A percentile compares a stretch with the other conserved stretches of the same genome.
These are phyloP conservation scores for Acleris literana DNA, from an alignment of 2,888 invertebrate genomes.

Conservation along the genomic window DNA sequence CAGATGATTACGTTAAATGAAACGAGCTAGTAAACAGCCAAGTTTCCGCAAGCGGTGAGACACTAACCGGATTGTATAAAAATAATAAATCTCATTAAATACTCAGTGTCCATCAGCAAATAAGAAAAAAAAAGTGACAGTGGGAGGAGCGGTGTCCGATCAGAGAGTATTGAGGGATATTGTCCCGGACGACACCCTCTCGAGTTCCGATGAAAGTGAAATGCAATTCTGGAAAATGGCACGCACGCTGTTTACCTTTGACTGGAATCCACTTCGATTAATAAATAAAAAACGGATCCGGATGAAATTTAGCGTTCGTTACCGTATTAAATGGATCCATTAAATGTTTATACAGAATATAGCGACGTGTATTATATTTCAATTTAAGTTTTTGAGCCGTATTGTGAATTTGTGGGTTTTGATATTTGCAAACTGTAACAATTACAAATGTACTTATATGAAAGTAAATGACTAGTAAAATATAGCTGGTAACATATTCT, in stretches of 20 bases:
- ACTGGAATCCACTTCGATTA: constrained; percentile 15
- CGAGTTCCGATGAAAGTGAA: constrained; percentile 22
- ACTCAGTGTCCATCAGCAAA: constrained; percentile 17
- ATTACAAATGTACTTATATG: too few relatives aligned
- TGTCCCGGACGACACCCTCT: not conserved
- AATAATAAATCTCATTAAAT: too few relatives aligned
- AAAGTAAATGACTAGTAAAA: too few relatives aligned
- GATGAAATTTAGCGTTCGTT: not conserved
- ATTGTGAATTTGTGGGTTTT: not conserved
- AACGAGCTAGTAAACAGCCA: too few relatives aligned
- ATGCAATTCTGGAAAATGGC: constrained; percentile 12
- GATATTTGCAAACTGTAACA: too few relatives aligned
- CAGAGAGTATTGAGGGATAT: constrained; percentile 11
- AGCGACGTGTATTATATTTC: too few relatives aligned
- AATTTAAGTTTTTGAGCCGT: not conserved
- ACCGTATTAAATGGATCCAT: not conserved
- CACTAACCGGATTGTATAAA: too few relatives aligned
- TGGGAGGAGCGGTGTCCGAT: not conserved
- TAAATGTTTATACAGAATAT: not conserved
- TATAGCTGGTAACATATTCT: too few relatives aligned
- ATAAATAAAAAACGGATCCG: not conserved
- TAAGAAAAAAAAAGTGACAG: constrained; percentile 9
- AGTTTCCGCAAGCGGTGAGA: too few relatives aligned
- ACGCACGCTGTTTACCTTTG: not conserved
- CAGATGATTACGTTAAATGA: too few relatives aligned